Percentiles rank a stretch among this genome's conserved stretches.
Conservation (phyloP, 1,140 invertebrate species). For the Drosophila tropicalis region DNA sequence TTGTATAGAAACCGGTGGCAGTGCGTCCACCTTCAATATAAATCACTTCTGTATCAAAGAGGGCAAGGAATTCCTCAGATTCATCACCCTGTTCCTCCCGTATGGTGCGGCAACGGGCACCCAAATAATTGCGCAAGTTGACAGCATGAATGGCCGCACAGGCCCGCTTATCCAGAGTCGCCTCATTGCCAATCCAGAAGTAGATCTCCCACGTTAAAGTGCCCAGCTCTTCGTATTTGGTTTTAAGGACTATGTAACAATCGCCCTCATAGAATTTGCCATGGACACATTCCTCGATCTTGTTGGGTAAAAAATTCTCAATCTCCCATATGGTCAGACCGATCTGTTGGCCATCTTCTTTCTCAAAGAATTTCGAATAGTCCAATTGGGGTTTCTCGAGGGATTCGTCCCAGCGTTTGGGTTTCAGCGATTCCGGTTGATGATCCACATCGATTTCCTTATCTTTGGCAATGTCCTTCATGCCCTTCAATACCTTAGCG, state of each 20-base stretch:
- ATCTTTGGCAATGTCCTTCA: conserved; percentile 98
- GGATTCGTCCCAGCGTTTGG: conserved; percentile 96
- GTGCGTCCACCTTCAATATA: conserved; percentile 99
- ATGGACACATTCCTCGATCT: conserved; percentile 94
- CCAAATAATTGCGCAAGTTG: conserved; percentile 97
- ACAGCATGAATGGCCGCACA: conserved; percentile 99
- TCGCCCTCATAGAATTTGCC: conserved; percentile 99
- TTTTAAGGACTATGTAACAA: conserved; percentile 99
- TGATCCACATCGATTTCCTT: conserved; percentile 60
- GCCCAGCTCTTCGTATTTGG: conserved; percentile 92
- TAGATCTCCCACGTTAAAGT: conserved; percentile 97
- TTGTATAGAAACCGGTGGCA: conserved; percentile 98
- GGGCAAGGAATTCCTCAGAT: conserved; percentile 95
- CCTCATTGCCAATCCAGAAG: conserved; percentile 99
- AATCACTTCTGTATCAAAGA: conserved; percentile 96
- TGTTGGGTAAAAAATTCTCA: conserved; percentile 98
- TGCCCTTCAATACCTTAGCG: conserved; percentile 97
- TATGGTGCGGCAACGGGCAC: conserved; percentile 97
- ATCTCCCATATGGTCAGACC: conserved; percentile 98
- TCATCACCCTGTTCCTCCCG: conserved; percentile 98
- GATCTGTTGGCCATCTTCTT: conserved; percentile 96
- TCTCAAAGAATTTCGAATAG: conserved; percentile 99
- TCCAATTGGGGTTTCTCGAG: conserved; percentile 98
- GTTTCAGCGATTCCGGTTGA: conserved; percentile 84
- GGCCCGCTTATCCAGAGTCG: conserved; percentile 98